phyloP scores from a whole-genome alignment of 2,888 invertebrate genomes.

The Drosophila peninsularis region DNA sequence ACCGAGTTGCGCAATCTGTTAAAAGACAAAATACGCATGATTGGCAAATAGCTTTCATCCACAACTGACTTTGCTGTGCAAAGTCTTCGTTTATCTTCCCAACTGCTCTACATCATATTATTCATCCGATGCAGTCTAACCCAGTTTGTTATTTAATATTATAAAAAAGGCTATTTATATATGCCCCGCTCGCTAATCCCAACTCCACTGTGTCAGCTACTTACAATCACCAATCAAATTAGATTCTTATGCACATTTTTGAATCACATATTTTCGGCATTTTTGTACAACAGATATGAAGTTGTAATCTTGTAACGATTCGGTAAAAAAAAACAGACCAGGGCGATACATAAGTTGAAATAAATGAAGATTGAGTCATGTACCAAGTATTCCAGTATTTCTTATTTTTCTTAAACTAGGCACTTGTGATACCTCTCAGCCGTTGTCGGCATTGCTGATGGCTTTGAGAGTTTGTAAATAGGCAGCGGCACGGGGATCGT shows the following conservation, averaged over 20 bases:
- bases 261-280: slow-evolving; percentile 46
- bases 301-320: slow-evolving; percentile 52
- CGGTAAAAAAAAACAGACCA: slow-evolving; percentile 1
- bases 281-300: slow-evolving; percentile 55
- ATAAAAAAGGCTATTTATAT: slow-evolving; percentile 45
- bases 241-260: slow-evolving; percentile 47
- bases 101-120: slow-evolving; percentile 20
- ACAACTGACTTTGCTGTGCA: slow-evolving; percentile 65
- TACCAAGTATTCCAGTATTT: not conserved
- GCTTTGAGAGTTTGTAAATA: slow-evolving; percentile 49
- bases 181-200: slow-evolving; percentile 8
- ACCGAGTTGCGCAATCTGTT: slow-evolving; percentile 83
- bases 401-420: not conserved
- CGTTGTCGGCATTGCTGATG: slow-evolving; percentile 4
- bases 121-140: slow-evolving; percentile 29
- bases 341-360: slow-evolving; percentile 39
- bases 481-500: slow-evolving; percentile 73
- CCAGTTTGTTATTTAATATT: slow-evolving; percentile 78
- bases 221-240: slow-evolving; percentile 37
- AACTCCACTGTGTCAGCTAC: slow-evolving; percentile 5
- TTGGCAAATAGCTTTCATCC: slow-evolving; percentile 75
- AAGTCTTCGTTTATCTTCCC: slow-evolving; percentile 37
- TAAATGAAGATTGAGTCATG: slow-evolving; percentile 50
- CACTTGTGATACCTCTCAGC: not conserved
- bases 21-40: slow-evolving; percentile 84